A percentile compares a stretch with the other conserved stretches of the same genome.
These are phyloP conservation scores for Drosophila mayri DNA, from an alignment of 1,140 invertebrate genomes.

Conservation along the genomic window DNA sequence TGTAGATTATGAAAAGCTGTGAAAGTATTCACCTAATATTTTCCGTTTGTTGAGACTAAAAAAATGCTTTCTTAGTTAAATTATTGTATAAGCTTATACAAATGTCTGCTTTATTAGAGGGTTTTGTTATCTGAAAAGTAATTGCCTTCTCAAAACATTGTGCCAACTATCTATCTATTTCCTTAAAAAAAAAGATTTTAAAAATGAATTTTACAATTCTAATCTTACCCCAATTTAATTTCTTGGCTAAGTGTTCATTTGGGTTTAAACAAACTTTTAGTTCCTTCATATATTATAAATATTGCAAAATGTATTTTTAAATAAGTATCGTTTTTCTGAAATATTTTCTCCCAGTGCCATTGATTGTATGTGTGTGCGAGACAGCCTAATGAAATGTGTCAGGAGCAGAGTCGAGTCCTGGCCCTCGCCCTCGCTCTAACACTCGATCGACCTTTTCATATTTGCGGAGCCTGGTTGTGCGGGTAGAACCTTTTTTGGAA, in stretches of 20 bases:
- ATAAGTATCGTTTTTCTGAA: background rate
- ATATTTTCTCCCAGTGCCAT: background rate
- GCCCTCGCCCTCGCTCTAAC: conserved; percentile 24
- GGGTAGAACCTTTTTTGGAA: conserved; percentile 49
- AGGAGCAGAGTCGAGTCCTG: conserved; percentile 64
- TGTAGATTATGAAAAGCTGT: no score
- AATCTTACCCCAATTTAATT: background rate
- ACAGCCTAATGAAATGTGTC: conserved; percentile 80
- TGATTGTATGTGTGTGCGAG: conserved; percentile 31
- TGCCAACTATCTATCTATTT: background rate
- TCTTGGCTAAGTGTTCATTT: background rate
- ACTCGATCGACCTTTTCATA: conserved; percentile 66
- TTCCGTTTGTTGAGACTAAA: no score
- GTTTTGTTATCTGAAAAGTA: no score
- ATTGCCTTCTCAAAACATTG: background rate
- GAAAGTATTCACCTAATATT: no score
- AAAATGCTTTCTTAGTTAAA: no score
- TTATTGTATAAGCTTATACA: no score
- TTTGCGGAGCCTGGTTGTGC: conserved; percentile 5
- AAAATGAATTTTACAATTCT: no score
- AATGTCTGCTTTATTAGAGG: no score
- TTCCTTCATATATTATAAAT: no score
- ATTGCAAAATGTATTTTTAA: no score
- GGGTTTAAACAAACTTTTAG: background rate
- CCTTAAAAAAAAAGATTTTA: background rate